Base-by-base conservation (phyloP, 2,888 invertebrate species). In the Dasypogon diadema region DNA sequence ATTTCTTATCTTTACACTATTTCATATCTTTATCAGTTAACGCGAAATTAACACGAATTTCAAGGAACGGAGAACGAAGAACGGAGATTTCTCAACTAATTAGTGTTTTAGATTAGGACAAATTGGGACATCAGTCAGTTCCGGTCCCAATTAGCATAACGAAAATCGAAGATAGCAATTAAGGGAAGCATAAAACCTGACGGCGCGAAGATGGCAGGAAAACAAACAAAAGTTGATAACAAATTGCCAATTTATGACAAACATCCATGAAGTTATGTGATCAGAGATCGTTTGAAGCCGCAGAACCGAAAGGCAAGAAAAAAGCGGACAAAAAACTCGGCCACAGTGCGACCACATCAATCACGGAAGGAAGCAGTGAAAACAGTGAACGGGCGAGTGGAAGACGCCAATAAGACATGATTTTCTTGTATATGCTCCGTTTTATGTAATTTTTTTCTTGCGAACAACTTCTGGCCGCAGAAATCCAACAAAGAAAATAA, bases 401-500 rank as follows among this genome's bases (percentile, higher is more conserved):
- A 42, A 42, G 4, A 30, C 30, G 30, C 4, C 30, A 3, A n/a
- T n/a, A n/a, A 30, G 8, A 30, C 30, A 30, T 30, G 30, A 30
- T 30, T 30, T 30, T 30, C 30, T 30, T 30, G 30, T 8, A 8
- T 30, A 30, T 42, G 1, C n/a, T 42, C n/a, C 0, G 8, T 1
- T 42, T 42, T 42, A 42, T 42, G 8, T 42, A 65, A 46, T 65
- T 60, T 60, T n/a, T 37, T 21, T 34, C 60, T 0, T 34, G 16
- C 16, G 60, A 18, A 37, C n/a, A n/a, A 42, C 24, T 48, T 65
- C 26, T 42, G 37, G 18, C 12, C 42, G 21, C 14, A 21, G 22
- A 18, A 21, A 4, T 22, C 22, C 65, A 65, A 65, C 65, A 65
- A 65, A 46, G 24, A 48, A 24, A 65, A 65, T 24, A 65, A 46